phyloP scores from a whole-genome alignment of 2,113 vertebrate species.

The Passer domesticus region DNA sequence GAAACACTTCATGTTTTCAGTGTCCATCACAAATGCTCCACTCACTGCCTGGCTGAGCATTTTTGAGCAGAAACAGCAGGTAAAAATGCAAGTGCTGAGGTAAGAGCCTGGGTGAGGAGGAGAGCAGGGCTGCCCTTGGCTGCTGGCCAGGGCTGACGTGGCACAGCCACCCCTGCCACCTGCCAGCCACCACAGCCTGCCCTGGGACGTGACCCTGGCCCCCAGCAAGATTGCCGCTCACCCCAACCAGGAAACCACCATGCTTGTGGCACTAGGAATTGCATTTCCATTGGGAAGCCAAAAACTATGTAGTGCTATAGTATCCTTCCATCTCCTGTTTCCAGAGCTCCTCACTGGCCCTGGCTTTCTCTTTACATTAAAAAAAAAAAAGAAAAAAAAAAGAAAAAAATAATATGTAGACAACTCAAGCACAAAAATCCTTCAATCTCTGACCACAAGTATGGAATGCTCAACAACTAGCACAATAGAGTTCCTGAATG shows the following conservation, averaged over 20 bases:
- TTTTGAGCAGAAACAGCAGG: background rate
- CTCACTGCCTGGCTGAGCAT: background rate
- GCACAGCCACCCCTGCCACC: background rate
- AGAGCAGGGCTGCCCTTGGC: background rate
- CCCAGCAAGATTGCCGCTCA: background rate
- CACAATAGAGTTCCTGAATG: background rate
- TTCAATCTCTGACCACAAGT: background rate
- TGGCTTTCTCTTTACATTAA: background rate
- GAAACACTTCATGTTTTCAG: background rate
- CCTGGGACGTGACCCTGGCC: rapidly evolving
- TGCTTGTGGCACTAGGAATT: background rate
- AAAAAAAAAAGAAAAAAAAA: background rate
- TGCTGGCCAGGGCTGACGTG: rapidly evolving
- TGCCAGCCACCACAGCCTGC: rapidly evolving
- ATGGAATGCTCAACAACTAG: background rate
- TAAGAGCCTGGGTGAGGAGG: background rate
- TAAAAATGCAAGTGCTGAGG: rapidly evolving
- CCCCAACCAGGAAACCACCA: background rate
- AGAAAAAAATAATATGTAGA: background rate
- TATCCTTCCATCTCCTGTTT: background rate
- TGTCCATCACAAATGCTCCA: background rate
- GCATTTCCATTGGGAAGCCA: background rate
- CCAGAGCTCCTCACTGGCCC: background rate
- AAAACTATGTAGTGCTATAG: background rate
- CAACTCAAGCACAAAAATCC: background rate